Base-by-base conservation (phyloP, 2,888 invertebrate species). In the Pinctada fucata region DNA sequence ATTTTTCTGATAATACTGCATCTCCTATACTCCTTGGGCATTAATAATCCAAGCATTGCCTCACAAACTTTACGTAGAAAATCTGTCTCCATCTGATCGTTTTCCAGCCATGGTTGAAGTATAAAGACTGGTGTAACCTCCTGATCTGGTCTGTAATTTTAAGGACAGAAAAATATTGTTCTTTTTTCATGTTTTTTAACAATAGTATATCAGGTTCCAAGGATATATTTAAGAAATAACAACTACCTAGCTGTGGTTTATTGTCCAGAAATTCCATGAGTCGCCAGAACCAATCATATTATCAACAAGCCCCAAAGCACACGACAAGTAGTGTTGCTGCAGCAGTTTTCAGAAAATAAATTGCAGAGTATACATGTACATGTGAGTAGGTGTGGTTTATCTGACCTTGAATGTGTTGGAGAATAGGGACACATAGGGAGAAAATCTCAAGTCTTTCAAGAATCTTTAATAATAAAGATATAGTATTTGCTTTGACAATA, bases 31-130 rank as follows among this genome's bases (percentile, higher is more conserved):
- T 96, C 95, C 79, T 95, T 94, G 8, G 97, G 97, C 92, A 97
- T 94, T 76, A 97, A 93, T 88, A 96, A 95, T 93, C 96, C 95
- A 71, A 97, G 94, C 81, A 96, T 94, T 66, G 97, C 94, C 92
- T 97, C 97, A 90, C 96, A 96, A 75, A 97, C 94, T 91, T 95
- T 95, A 71, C 97, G 94, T 72, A 97, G 93, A 91, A 96, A 97
- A 85, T 96, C 95, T 84, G 96, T 92, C 93, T 97, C 97, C 68
- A 94, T 94, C 66, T 96, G 95, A 81, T 94, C 94, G 10, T 95
- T 95, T 92, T 94, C 94, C 78, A 97, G 93, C 92, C 97, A 96
- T 0, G 96, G 94, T 75, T 91, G 91, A 8, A 92, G 85, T 10
- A 83, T 77, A 81, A 91, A 91, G 52, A 83, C 87, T 3, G 16